phyloP scores from a whole-genome alignment of 2,113 vertebrate species.

The Coptodon bakossiorum region DNA sequence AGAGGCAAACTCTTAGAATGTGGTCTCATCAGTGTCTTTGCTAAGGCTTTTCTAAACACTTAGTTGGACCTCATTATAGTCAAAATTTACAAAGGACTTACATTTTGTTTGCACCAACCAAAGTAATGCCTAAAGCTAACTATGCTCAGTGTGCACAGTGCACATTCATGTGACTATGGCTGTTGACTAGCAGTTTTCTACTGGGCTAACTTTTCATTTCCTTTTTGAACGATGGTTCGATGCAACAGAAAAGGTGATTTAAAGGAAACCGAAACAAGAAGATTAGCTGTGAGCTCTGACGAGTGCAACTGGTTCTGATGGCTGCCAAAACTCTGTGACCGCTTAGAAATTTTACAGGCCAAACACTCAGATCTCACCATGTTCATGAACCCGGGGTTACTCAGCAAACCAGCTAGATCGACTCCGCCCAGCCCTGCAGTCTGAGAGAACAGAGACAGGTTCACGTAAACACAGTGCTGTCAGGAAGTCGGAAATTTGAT shows the following conservation, averaged over 20 bases:
- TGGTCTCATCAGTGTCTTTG: background rate
- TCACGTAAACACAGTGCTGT: background rate
- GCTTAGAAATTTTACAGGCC: background rate
- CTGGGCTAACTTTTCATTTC: background rate
- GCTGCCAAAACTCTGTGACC: background rate
- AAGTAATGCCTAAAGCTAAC: background rate
- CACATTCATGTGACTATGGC: background rate
- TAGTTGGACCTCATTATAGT: background rate
- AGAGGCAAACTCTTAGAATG: background rate
- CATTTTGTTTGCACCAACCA: background rate
- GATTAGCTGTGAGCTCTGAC: background rate
- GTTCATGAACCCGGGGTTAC: constrained; percentile 93
- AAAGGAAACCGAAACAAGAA: background rate
- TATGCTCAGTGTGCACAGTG: accelerated
- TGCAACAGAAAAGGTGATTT: background rate
- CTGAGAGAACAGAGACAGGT: constrained; percentile 37
- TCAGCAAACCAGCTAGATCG: constrained; percentile 87
- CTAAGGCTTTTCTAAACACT: background rate
- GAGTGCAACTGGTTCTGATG: background rate
- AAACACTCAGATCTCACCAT: constrained; percentile 75
- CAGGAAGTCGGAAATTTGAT: background rate
- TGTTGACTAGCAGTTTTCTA: background rate
- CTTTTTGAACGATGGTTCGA: accelerated
- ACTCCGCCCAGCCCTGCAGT: constrained; percentile 83
- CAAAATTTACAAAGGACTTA: background rate